These are phyloP conservation scores for Drosophila equinoxialis DNA, from an alignment of 1,140 invertebrate genomes.

Conservation along the genomic window DNA sequence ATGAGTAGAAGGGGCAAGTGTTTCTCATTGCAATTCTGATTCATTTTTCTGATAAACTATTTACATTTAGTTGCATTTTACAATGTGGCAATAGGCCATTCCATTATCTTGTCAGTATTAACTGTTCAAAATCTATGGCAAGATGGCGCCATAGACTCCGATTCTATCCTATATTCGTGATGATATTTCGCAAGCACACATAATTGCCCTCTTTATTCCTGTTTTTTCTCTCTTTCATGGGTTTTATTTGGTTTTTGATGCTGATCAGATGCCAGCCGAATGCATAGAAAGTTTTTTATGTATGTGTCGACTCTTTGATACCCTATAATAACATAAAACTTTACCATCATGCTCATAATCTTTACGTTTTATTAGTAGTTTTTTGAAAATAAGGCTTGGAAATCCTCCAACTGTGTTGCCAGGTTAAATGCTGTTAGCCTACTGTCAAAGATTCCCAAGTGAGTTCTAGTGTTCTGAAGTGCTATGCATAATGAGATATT, in stretches of 20 bases:
- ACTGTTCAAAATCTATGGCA: constrained; percentile 5
- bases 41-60: neutral
- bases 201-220: constrained; percentile 14
- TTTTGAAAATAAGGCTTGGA: too few species aligned
- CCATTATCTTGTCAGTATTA: too few species aligned
- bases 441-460: too few species aligned
- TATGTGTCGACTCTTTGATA: neutral
- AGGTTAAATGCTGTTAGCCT: too few species aligned
- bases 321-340: neutral
- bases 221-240: neutral
- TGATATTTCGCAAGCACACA: constrained; percentile 13
- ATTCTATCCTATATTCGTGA: constrained; percentile 2
- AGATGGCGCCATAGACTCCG: neutral
- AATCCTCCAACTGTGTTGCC: too few species aligned
- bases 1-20: neutral
- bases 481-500: too few species aligned
- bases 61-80: constrained; percentile 3
- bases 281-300: neutral
- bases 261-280: constrained; percentile 11
- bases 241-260: constrained; percentile 8
- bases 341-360: too few species aligned
- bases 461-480: too few species aligned
- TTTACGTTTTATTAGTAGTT: too few species aligned
- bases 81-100: neutral
- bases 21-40: neutral